A percentile compares a stretch with the other conserved stretches of the same genome.
Evolutionary conservation across 2,888 invertebrate genomes (phyloP).

Genomic region (Agrotis puta): DNA sequence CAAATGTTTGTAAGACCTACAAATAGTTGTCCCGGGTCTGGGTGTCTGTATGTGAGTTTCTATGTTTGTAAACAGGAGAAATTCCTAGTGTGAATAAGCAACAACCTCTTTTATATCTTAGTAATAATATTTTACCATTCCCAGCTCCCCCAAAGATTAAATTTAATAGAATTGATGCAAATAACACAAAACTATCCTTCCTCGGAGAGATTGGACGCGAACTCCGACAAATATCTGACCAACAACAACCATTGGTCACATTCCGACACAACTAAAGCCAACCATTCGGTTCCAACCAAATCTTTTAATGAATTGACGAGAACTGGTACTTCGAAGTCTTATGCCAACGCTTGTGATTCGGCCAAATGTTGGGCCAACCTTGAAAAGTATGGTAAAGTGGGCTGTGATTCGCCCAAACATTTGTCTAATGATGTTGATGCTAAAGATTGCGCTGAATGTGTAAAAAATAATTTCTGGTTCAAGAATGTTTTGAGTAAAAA

Average conservation of each 20-base stretch:
- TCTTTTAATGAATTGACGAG: slow-evolving; percentile 48
- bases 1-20: too few species aligned
- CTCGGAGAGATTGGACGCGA: slow-evolving; percentile 63
- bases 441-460: slow-evolving; percentile 71
- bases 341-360: slow-evolving; percentile 58
- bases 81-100: too few species aligned
- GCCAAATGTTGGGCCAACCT: slow-evolving; percentile 65
- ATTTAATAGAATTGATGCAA: slow-evolving; percentile 79
- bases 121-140: slow-evolving; percentile 4
- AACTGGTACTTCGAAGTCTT: slow-evolving; percentile 59
- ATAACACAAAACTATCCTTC: slow-evolving; percentile 65
- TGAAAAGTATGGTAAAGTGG: slow-evolving; percentile 38
- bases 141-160: slow-evolving; percentile 66
- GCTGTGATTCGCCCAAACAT: slow-evolving; percentile 46
- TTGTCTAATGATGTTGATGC: slow-evolving; percentile 64
- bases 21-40: too few species aligned
- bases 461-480: slow-evolving; percentile 75
- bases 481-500: slow-evolving; percentile 63
- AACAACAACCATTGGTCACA: slow-evolving; percentile 44
- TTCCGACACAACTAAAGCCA: slow-evolving; percentile 27
- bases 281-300: slow-evolving; percentile 24
- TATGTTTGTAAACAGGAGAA: too few species aligned
- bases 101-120: neutral
- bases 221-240: slow-evolving; percentile 59
- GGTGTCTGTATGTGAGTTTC: too few species aligned